These are phyloP conservation scores for Noctua pronuba DNA, from an alignment of 2,888 invertebrate species.

Conservation along the genomic window DNA sequence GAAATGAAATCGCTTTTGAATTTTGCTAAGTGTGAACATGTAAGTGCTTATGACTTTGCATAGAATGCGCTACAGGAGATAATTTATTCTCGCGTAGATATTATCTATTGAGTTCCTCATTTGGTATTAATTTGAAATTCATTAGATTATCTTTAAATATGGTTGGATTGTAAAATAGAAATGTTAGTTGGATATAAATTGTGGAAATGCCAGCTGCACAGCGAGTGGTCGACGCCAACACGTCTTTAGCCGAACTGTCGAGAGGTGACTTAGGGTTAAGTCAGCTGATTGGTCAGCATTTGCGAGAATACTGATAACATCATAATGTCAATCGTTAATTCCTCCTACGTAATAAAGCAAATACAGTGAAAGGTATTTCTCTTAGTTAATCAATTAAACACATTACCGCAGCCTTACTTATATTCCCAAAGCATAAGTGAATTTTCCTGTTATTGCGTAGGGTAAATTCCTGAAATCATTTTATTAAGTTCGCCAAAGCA, in stretches of 20 bases:
- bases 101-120: constrained; percentile 23
- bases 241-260: constrained; percentile 1
- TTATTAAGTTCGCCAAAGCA: neutral
- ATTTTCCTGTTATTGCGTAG: neutral
- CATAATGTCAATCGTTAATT: constrained; percentile 36
- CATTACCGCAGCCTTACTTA: neutral
- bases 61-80: constrained; percentile 1
- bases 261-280: constrained; percentile 50
- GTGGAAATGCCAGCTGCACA: constrained; percentile 39
- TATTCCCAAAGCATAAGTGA: neutral
- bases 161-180: constrained; percentile 38
- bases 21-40: neutral
- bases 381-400: constrained; percentile 11
- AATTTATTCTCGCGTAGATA: constrained; percentile 9
- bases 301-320: constrained; percentile 36
- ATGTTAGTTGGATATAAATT: constrained; percentile 38
- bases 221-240: constrained; percentile 18
- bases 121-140: constrained; percentile 50
- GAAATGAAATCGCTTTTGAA: neutral
- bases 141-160: constrained; percentile 46
- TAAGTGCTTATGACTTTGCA: neutral
- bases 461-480: neutral
- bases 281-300: constrained; percentile 20
- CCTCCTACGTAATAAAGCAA: neutral
- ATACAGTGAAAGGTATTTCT: constrained; percentile 18